Base-by-base conservation (phyloP, 2,888 invertebrate genomes). In the Drosophila recens region DNA sequence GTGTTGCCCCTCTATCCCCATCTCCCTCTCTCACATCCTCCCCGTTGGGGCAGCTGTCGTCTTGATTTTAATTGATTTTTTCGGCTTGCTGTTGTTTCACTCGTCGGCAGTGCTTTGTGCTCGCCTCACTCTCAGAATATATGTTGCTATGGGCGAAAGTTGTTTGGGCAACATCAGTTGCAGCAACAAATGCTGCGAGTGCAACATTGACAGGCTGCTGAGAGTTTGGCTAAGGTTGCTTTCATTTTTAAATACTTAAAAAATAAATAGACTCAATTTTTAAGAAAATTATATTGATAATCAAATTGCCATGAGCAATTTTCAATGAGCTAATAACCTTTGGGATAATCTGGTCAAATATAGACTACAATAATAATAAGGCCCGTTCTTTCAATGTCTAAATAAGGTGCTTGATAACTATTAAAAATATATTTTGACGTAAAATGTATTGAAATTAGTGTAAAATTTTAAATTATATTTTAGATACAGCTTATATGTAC, bases 31-130 rank as follows among this genome's bases (percentile, higher is more conserved):
- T 17, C n/a, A 27, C 27, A 5, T 27, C 67, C 10, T 9, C 4
- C 9, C 8, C 13, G 0, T 4, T 42, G 59, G 56, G 46, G 51
- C 52, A 46, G 71, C 63, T 75, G 80, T 75, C 69, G 75, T 75
- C 75, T 75, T 74, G 79, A 74, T 75, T 84, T 84, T 84, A 84
- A 84, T 84, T 84, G 90, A 84, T 84, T 84, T 84, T 82, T 80
- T 72, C 58, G 61, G 67, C 67, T 62, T 53, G 62, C 45, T 64
- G 62, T 56, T 80, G 62, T 59, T 65, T 57, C 66, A 67, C 42
- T 72, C 64, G 86, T 65, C 86, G 86, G 75, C 67, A 86, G 73
- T 62, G 67, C 77, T 68, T 82, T 72, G 69, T 72, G 59, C 65
- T 59, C 43, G 64, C 52, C 30, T 63, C 33, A 64, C n/a, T 69